Base-by-base conservation (phyloP, 53 echinoderm and acorn worm genomes). In the Actinopyga echinites region DNA sequence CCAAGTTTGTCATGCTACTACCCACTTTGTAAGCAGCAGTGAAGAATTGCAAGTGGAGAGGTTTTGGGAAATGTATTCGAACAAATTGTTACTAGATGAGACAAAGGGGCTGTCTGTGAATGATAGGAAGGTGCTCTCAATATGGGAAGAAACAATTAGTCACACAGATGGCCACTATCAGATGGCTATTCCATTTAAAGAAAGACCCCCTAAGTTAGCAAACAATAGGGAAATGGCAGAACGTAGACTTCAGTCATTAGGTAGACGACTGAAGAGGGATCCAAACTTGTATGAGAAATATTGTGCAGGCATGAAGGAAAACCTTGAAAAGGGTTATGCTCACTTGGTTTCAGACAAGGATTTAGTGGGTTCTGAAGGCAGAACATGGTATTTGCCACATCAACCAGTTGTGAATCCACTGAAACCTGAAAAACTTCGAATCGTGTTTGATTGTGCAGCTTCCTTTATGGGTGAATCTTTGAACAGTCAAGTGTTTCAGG, bases 321-420 rank as follows among this genome's bases (percentile, higher is more conserved):
- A 37, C 38, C 32, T 62, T 61, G 81, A 37, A 15, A 63, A 62
- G 29, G 81, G 64, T 37, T 60, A 81, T 42, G 62, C 42, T 19
- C 38, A 81, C 22, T 8, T 24, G 43, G 62, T 62, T 22, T 26
- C 60, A 35, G 34, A 20, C 23, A 35, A 5, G 34, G 62, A 81
- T 17, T 40, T 81, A 61, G 42, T 8, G 4, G 62, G 44, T 38
- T 22, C 23, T 53, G 64, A 89, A 68, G 89, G 83, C 30, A 74
- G 64, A 45, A 60, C 52, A 28, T 95, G 91, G 93, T 86, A 93
- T 28, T 64, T 93, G 2, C 93, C 93, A 42, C 94, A 91, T 63
- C 89, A 93, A 13, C 83, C 82, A 6, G 92, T 92, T 3, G 7
- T 54, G 6, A 78, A 84, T 26, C 69, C 66, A 2, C 11, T 64